Evolutionary conservation across 2,113 vertebrate species (phyloP).

Genomic region (Tachysurus vachellii): DNA sequence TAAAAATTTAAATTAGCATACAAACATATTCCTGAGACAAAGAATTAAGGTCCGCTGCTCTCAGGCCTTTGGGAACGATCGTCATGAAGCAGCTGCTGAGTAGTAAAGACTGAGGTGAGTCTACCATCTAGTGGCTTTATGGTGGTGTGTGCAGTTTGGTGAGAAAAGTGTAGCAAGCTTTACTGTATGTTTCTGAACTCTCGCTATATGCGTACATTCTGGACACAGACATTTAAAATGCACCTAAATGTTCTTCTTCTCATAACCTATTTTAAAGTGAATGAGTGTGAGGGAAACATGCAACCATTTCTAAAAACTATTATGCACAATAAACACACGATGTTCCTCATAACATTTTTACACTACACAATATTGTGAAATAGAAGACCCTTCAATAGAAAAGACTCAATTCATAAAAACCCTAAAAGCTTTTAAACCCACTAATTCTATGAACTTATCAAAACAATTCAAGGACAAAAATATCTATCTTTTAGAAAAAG

Average conservation of each 20-base stretch:
- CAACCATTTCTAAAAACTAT: not conserved
- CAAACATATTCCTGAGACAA: not conserved
- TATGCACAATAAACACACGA: too few species aligned
- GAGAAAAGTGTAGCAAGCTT: not conserved
- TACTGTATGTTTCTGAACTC: not conserved
- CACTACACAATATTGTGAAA: too few species aligned
- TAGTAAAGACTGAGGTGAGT: conserved; percentile 13
- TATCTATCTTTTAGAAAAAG: not conserved
- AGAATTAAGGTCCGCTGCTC: conserved; percentile 11
- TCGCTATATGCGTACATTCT: not conserved
- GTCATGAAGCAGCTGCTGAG: not conserved
- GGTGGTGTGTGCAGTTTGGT: not conserved
- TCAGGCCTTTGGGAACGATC: not conserved
- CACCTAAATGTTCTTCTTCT: too few species aligned
- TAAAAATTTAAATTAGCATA: not conserved
- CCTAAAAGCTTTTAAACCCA: too few species aligned
- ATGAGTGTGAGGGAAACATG: not conserved
- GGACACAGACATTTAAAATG: not conserved
- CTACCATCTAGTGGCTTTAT: conserved; percentile 40
- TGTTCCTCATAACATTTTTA: too few species aligned
- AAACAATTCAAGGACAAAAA: too few species aligned
- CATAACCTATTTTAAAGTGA: too few species aligned
- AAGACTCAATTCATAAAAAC: too few species aligned
- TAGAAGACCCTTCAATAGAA: too few species aligned
- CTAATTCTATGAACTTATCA: too few species aligned